A percentile compares a stretch with the other conserved stretches of the same genome.
Evolutionary conservation across 2,113 vertebrate genomes (phyloP).

Genomic region (Chaetura pelagica): DNA sequence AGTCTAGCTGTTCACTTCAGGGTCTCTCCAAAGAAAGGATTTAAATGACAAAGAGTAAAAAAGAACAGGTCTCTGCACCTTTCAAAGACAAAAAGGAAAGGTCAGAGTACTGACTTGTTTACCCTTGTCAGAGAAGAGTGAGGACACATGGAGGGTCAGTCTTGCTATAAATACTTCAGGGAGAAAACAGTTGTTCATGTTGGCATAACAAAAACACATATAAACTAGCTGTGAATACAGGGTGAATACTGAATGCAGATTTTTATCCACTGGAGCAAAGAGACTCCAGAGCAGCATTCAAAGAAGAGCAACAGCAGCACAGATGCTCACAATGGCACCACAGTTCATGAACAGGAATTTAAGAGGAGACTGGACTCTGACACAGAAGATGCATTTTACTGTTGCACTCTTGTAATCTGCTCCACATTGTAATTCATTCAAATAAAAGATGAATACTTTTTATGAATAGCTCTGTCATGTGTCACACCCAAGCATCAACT

Average conservation of each 20-base stretch:
- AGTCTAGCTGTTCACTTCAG: not conserved
- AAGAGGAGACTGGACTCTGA: not conserved
- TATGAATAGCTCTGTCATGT: accelerated
- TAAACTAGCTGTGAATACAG: not conserved
- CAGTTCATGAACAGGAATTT: not conserved
- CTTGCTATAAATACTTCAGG: not conserved
- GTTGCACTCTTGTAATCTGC: not conserved
- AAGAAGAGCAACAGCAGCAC: not conserved
- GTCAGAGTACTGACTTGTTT: not conserved
- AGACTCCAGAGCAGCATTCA: not conserved
- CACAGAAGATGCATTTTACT: not conserved
- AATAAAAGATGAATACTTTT: not conserved
- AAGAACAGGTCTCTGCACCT: not conserved
- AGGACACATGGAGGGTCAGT: not conserved
- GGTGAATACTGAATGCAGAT: not conserved
- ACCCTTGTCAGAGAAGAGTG: not conserved
- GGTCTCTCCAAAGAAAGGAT: not conserved
- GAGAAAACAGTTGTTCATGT: not conserved
- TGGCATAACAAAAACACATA: not conserved
- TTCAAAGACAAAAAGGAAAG: not conserved
- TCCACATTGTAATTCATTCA: not conserved
- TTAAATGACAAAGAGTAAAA: not conserved
- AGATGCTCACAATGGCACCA: accelerated
- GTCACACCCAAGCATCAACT: not conserved
- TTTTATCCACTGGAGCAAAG: not conserved